phyloP scores from a whole-genome alignment of 2,797 vertebrate genomes.

The Lutjanus argentimaculatus region DNA sequence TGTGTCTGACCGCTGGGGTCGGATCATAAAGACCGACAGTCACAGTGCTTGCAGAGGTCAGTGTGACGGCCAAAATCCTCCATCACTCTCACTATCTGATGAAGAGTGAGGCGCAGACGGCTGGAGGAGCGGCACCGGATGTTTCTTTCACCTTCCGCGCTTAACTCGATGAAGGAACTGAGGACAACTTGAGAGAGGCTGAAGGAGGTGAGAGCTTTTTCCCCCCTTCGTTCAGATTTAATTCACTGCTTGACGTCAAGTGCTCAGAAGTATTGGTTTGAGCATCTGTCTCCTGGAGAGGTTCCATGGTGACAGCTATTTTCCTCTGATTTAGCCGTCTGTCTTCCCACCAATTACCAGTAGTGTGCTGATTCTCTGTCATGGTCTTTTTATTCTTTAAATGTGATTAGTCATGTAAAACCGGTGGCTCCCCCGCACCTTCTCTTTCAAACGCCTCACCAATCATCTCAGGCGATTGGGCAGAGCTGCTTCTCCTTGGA shows the following conservation, averaged over 20 bases:
- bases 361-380: conserved; percentile 43
- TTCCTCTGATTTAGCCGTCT: conserved; percentile 42
- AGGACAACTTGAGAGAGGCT: conserved; percentile 25
- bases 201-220: conserved; percentile 59
- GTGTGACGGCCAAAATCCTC: conserved; percentile 41
- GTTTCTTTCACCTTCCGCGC: conserved; percentile 14
- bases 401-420: conserved; percentile 63
- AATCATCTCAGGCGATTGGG: conserved; percentile 39
- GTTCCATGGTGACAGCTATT: conserved; percentile 43
- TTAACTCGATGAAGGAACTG: conserved; percentile 19
- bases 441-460: conserved; percentile 44
- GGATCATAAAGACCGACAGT: conserved; percentile 59
- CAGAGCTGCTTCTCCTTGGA: conserved; percentile 54
- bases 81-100: conserved; percentile 77
- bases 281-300: conserved; percentile 39
- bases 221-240: conserved; percentile 1
- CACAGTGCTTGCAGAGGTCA: conserved; percentile 54
- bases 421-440: conserved; percentile 32
- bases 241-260: conserved; percentile 37
- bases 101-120: conserved; percentile 71
- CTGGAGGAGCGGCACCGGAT: conserved; percentile 10
- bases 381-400: conserved; percentile 43
- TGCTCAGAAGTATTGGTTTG: conserved; percentile 5
- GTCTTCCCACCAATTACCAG: conserved; percentile 47
- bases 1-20: conserved; percentile 36